Base-by-base conservation (phyloP, 2,113 vertebrate genomes). In the Myrmecobius fasciatus region DNA sequence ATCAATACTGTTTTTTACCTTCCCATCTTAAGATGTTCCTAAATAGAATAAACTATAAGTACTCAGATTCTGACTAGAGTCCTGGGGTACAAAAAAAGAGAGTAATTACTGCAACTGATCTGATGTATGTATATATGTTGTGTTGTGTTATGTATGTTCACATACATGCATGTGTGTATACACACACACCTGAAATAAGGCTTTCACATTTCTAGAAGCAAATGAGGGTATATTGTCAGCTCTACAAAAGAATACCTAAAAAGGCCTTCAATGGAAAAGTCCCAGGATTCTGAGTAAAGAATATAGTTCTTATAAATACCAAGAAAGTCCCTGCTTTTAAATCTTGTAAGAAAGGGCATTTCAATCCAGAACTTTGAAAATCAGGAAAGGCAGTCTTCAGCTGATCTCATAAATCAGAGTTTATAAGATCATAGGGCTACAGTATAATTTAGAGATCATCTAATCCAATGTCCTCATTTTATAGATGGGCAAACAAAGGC, bases 341-440 rank as follows among this genome's bases (percentile, higher is more conserved):
- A 48, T 89, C 92, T 24, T 94, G 36, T 47, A 96, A 53, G 49
- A 47, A 96, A 51, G 46, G 31, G 83, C 92, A 94, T 83, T 83
- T 83, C n/a, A 96, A 91, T 43, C 48, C 91, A 91, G 92, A 25
- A 89, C 91, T 91, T 48, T 95, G 91, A 96, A 83, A 93, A 96
- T 67, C 94, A 53, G 6, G 52, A 94, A 60, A 75, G 88, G 52
- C 54, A 91, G 53, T 56, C 90, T 93, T 93, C 92, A 92, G 25
- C 89, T 89, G 52, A 67, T 91, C 89, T 60, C 52, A 47, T 91
- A 96, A 94, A 49, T 14, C 36, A 83, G 67, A 20, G 17, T 43
- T 83, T 43, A 83, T 83, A 43, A 83, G n/a, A 83, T 43, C 20
- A 83, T 31, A 83, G n/a, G 43, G 17, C 20, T 43, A 83, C 10